Evolutionary conservation across 2,888 invertebrate genomes (phyloP).

Genomic region (Macrophya annulata): DNA sequence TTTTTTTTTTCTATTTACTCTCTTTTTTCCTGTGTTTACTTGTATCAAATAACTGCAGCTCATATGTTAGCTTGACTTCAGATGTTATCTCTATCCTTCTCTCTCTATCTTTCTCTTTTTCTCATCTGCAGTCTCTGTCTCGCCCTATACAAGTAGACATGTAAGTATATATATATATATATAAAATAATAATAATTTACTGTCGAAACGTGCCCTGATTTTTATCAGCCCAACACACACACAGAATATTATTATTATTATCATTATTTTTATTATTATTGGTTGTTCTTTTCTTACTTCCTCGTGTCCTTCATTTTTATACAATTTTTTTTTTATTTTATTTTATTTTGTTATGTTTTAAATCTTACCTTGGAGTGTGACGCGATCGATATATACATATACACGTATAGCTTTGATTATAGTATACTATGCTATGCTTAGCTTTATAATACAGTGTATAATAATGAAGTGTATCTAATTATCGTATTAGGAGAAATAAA

Average conservation of each 20-base stretch:
- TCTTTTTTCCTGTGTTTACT: neutral
- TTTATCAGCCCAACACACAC: neutral
- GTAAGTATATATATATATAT: neutral
- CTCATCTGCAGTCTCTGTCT: neutral
- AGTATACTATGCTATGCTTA: too few relatives aligned
- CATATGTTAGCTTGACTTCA: neutral
- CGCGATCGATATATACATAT: too few relatives aligned
- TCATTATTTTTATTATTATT: neutral
- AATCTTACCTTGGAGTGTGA: neutral
- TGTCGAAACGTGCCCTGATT: slow-evolving; percentile 10
- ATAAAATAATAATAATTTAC: neutral
- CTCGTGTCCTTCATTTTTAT: slow-evolving; percentile 1
- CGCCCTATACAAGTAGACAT: neutral
- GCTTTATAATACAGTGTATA: too few relatives aligned
- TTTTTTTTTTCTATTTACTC: neutral
- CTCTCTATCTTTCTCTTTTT: too few relatives aligned
- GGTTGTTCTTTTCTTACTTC: neutral
- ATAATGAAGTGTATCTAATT: neutral
- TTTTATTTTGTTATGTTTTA: neutral
- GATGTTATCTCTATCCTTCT: neutral
- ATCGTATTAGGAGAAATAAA: slow-evolving; percentile 10
- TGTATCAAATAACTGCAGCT: slow-evolving; percentile 10
- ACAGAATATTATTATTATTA: neutral
- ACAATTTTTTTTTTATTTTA: neutral
- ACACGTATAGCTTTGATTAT: too few relatives aligned